phyloP scores from a whole-genome alignment of 2,888 invertebrate species.

The Choristoneura rosaceana region DNA sequence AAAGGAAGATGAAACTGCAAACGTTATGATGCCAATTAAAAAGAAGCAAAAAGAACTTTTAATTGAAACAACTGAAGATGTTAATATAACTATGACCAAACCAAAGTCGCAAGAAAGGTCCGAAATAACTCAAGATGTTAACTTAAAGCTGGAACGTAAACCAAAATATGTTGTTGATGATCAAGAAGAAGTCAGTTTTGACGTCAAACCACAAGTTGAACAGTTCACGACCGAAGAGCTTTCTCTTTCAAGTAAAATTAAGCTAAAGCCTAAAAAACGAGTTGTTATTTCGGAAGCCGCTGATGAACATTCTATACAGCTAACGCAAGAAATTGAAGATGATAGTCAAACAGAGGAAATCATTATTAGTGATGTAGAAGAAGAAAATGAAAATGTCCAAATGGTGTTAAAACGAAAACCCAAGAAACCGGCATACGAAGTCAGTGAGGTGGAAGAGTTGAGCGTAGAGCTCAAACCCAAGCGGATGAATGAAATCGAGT shows the following conservation, averaged over 20 bases:
- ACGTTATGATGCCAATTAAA: slow-evolving; percentile 71
- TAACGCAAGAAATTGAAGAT: slow-evolving; percentile 88
- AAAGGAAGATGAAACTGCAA: slow-evolving; percentile 68
- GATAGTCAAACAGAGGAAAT: slow-evolving; percentile 88
- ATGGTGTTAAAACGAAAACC: slow-evolving; percentile 79
- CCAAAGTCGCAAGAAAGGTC: slow-evolving; percentile 73
- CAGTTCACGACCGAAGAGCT: slow-evolving; percentile 89
- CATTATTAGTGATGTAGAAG: slow-evolving; percentile 86
- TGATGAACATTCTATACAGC: slow-evolving; percentile 88
- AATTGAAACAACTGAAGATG: slow-evolving; percentile 62
- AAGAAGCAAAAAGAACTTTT: slow-evolving; percentile 71
- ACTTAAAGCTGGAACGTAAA: slow-evolving; percentile 89
- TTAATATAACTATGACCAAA: slow-evolving; percentile 65
- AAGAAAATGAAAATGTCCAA: slow-evolving; percentile 83
- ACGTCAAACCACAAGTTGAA: slow-evolving; percentile 70
- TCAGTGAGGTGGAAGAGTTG: slow-evolving; percentile 87
- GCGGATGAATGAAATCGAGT: slow-evolving; percentile 71
- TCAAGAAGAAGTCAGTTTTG: slow-evolving; percentile 86
- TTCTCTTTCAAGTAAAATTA: slow-evolving; percentile 89
- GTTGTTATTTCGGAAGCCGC: slow-evolving; percentile 88
- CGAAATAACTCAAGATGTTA: slow-evolving; percentile 85
- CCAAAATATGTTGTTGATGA: slow-evolving; percentile 88
- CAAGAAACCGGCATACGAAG: slow-evolving; percentile 85
- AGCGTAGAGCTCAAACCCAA: slow-evolving; percentile 84
- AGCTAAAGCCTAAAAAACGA: slow-evolving; percentile 87